These are phyloP conservation scores for Tiliacea aurago DNA, from an alignment of 2,888 invertebrate genomes.

Conservation along the genomic window DNA sequence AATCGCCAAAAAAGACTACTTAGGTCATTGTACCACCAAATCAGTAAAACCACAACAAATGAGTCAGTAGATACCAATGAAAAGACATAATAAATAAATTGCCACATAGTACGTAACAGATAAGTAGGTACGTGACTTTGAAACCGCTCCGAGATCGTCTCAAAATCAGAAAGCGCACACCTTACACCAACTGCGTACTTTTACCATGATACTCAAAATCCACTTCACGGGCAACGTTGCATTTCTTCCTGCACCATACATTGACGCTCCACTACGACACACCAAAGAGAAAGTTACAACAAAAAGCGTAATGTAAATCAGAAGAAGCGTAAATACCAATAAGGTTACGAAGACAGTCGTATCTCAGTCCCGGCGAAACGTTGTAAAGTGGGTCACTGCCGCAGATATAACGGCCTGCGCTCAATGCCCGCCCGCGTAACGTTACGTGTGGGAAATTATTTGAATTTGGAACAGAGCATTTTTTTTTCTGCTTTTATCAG, in stretches of 20 bases:
- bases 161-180: constrained; percentile 90
- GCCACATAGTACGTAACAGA: constrained; percentile 82
- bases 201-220: constrained; percentile 51
- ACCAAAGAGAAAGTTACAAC: constrained; percentile 61
- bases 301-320: constrained; percentile 64
- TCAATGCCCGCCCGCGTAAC: constrained; percentile 90
- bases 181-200: constrained; percentile 70
- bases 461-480: constrained; percentile 87
- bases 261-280: constrained; percentile 52
- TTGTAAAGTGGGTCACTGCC: constrained; percentile 88
- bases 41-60: constrained; percentile 53
- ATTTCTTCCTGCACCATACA: constrained; percentile 65
- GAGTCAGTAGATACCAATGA: constrained; percentile 68
- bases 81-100: constrained; percentile 83
- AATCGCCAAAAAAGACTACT: constrained; percentile 5
- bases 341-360: constrained; percentile 83
- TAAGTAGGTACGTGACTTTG: constrained; percentile 86
- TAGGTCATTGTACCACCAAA: constrained; percentile 52
- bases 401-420: constrained; percentile 89
- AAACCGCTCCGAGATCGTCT: constrained; percentile 78
- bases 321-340: constrained; percentile 68
- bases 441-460: constrained; percentile 91
- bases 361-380: constrained; percentile 79
- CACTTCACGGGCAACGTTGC: constrained; percentile 42
- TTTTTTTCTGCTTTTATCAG: constrained; percentile 84